These are phyloP conservation scores for Poeciliopsis paucimaculata DNA, from an alignment of 2,797 vertebrate species.

Conservation along the genomic window DNA sequence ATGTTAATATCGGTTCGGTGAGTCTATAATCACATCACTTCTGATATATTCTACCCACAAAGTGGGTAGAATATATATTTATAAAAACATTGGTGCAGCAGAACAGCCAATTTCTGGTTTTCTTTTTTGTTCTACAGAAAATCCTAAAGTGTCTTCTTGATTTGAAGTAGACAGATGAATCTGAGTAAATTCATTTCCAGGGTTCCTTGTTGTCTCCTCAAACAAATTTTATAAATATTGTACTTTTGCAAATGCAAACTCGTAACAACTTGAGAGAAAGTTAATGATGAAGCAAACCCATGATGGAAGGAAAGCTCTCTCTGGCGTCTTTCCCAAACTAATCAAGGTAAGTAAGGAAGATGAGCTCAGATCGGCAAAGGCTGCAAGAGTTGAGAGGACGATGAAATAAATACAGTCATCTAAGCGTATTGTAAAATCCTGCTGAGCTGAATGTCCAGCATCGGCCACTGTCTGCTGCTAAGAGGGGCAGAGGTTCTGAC, in stretches of 20 bases:
- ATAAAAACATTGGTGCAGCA: neutral
- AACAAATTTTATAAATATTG: neutral
- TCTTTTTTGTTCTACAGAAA: neutral
- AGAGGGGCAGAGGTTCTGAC: constrained; percentile 36
- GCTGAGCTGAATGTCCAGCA: constrained; percentile 57
- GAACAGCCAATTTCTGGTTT: neutral
- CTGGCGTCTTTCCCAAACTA: constrained; percentile 54
- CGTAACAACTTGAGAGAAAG: neutral
- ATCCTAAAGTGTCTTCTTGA: neutral
- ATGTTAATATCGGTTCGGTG: too few relatives aligned
- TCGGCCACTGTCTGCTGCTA: constrained; percentile 40
- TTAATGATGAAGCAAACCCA: constrained; percentile 39
- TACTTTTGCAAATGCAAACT: neutral
- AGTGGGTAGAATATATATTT: neutral
- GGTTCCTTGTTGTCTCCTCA: neutral
- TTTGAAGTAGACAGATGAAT: neutral
- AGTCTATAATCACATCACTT: neutral
- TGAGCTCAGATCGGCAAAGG: neutral
- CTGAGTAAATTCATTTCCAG: neutral
- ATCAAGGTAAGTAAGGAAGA: constrained; percentile 52
- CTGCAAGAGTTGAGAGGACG: constrained; percentile 16
- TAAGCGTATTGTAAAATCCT: constrained; percentile 42
- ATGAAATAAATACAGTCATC: constrained; percentile 47
- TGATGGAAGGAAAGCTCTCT: constrained; percentile 33
- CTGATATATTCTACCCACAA: too few relatives aligned